Conservation (phyloP, 2,888 invertebrate species). For the Arctia plantaginis region DNA sequence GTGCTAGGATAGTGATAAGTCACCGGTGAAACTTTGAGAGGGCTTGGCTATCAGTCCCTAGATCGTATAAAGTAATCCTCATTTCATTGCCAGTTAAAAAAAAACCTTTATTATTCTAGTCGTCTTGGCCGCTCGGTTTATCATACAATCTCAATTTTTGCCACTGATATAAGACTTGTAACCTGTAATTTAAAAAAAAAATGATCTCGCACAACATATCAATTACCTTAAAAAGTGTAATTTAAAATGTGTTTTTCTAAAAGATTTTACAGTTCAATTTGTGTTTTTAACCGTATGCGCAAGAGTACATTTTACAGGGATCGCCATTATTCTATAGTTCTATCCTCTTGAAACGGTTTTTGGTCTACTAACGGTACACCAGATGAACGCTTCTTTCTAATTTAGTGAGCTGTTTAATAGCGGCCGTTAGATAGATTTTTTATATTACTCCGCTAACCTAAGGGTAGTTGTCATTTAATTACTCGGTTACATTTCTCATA, state of each 20-base stretch:
- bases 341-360: not conserved
- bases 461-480: not conserved
- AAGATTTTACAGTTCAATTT: too few relatives aligned
- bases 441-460: not conserved
- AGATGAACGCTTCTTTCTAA: not conserved
- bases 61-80: not conserved
- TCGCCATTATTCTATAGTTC: not conserved
- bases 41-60: not conserved
- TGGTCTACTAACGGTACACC: not conserved
- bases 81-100: not conserved
- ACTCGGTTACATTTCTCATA: not conserved
- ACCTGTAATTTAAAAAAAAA: too few relatives aligned
- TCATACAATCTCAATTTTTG: too few relatives aligned
- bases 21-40: not conserved
- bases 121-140: not conserved
- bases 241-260: not conserved
- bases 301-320: not conserved
- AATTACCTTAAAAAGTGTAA: not conserved
- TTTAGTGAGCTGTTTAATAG: not conserved
- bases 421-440: not conserved
- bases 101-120: not conserved
- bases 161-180: too few relatives aligned
- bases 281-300: not conserved
- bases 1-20: conserved; percentile 10
- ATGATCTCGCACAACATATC: too few relatives aligned